Evolutionary conservation across 1,140 invertebrate species (phyloP).

Genomic region (Habropoda laboriosa): DNA sequence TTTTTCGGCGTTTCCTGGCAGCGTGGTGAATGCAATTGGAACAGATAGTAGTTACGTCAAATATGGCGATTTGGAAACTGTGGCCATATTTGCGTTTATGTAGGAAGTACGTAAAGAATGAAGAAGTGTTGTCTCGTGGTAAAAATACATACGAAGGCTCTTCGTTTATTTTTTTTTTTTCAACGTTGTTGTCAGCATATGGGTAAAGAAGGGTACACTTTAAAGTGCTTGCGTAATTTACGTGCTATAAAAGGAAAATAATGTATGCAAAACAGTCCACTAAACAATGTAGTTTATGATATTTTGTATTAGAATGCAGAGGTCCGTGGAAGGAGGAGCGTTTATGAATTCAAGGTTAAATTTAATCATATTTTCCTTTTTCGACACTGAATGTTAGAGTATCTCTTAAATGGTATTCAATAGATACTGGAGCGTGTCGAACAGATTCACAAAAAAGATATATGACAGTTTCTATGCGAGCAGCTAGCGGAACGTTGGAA

Average conservation of each 20-base stretch:
- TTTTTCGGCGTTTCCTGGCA: neutral
- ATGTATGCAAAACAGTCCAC: neutral
- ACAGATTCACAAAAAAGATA: conserved; percentile 12
- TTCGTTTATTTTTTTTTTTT: no score
- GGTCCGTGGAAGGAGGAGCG: neutral
- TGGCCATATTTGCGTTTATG: neutral
- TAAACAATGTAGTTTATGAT: neutral
- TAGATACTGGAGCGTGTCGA: conserved; percentile 17
- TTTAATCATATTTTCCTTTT: neutral
- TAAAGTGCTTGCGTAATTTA: neutral
- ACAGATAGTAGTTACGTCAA: neutral
- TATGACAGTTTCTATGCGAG: conserved; percentile 24
- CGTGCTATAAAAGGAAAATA: no score
- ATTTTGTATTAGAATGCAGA: neutral
- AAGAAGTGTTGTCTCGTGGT: no score
- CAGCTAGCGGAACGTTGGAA: conserved; percentile 31
- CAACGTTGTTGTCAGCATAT: no score
- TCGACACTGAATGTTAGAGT: no score
- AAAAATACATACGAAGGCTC: no score
- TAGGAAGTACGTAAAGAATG: neutral
- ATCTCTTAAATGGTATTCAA: neutral
- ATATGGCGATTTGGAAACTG: neutral
- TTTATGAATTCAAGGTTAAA: neutral
- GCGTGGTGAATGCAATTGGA: neutral
- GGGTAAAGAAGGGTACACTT: no score